Percentiles rank a stretch among this genome's conserved stretches.
phyloP scores from a whole-genome alignment of 2,888 invertebrate species.

The Smittia sp. region DNA sequence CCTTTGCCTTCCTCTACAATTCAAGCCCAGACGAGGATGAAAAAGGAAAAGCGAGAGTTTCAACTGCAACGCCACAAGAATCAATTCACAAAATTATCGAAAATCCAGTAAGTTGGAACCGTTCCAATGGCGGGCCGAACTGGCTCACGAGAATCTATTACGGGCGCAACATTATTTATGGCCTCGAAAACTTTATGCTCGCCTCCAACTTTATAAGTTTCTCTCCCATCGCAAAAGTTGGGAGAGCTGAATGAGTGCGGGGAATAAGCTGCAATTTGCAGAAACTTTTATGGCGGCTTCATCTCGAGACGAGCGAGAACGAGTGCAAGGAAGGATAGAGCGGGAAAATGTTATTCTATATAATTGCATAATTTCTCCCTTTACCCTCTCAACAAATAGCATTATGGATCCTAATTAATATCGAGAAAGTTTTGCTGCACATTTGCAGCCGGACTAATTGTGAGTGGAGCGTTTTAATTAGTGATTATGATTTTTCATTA shows the following conservation, averaged over 20 bases:
- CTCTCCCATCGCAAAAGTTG: not conserved
- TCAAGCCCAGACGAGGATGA: not conserved
- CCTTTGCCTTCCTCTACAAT: too few species aligned
- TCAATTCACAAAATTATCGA: not conserved
- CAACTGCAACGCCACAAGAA: slow-evolving; percentile 7
- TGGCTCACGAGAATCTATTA: slow-evolving; percentile 21
- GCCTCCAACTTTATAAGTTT: slow-evolving; percentile 1
- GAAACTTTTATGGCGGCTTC: slow-evolving; percentile 34
- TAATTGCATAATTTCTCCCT: not conserved
- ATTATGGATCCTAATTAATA: slow-evolving; percentile 27
- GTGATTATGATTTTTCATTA: slow-evolving; percentile 11
- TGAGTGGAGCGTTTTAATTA: slow-evolving; percentile 20
- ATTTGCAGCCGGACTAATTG: not conserved
- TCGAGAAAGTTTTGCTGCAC: not conserved
- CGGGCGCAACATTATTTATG: not conserved
- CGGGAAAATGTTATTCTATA: not conserved
- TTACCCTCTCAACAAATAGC: not conserved
- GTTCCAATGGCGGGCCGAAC: not conserved
- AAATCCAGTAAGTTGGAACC: not conserved
- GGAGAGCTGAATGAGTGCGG: not conserved
- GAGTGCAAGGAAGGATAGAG: not conserved
- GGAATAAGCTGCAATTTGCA: slow-evolving; percentile 19
- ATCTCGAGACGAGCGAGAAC: not conserved
- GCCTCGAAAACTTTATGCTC: not conserved
- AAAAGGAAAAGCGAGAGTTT: not conserved